Percentiles rank a stretch among this genome's conserved stretches.
Conservation (phyloP, 2,888 invertebrate genomes). For the Meliscaeva auricollis region DNA sequence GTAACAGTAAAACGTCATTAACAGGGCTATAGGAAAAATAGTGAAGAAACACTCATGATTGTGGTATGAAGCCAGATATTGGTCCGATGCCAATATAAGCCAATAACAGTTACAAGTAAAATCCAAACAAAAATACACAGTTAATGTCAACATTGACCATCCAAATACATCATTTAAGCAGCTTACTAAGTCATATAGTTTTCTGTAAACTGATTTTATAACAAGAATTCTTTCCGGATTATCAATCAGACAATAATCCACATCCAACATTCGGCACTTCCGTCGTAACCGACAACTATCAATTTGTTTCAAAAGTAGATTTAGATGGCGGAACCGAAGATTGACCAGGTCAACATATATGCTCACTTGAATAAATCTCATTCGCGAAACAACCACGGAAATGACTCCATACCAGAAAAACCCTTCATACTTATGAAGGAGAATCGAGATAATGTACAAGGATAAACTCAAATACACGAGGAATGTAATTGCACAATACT, state of each 20-base stretch:
- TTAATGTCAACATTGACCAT: not conserved
- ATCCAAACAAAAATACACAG: conserved; percentile 9
- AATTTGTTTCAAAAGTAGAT: not conserved
- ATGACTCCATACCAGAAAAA: conserved; percentile 12
- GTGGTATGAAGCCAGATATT: not conserved
- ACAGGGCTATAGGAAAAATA: not conserved
- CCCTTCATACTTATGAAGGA: not conserved
- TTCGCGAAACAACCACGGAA: conserved; percentile 11
- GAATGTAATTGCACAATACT: not conserved
- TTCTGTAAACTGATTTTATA: conserved; percentile 1
- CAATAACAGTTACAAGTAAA: conserved; percentile 19
- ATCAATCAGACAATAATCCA: not conserved
- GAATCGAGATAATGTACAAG: not conserved
- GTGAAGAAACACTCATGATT: conserved; percentile 1
- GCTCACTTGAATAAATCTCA: conserved; percentile 8
- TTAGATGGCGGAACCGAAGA: not conserved
- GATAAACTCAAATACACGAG: not conserved
- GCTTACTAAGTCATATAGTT: not conserved
- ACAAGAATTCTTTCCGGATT: conserved; percentile 1
- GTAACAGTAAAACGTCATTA: conserved; percentile 1
- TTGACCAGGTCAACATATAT: not conserved
- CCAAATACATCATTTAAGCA: conserved; percentile 1
- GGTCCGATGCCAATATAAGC: conserved; percentile 10
- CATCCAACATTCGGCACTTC: not conserved
- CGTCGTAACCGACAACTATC: not conserved